Percentiles rank a stretch among this genome's conserved stretches.
phyloP scores from a whole-genome alignment of 2,113 vertebrate genomes.

The Cheirogaleus medius region DNA sequence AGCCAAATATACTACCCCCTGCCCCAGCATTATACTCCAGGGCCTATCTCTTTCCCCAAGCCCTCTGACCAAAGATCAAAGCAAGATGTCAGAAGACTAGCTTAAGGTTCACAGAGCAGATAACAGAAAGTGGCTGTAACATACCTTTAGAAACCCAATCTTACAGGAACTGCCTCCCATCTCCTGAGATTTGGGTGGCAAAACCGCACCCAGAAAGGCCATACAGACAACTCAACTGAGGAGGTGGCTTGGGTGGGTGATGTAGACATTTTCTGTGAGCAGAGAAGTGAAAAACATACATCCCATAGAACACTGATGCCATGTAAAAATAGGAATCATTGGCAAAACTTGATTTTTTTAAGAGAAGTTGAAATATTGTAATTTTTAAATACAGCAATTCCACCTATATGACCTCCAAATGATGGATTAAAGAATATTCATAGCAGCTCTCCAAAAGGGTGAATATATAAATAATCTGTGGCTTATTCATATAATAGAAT shows the following conservation, averaged over 20 bases:
- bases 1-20: background rate
- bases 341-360: background rate
- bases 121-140: background rate
- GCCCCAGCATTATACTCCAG: background rate
- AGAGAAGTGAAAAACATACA: background rate
- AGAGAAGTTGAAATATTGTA: background rate
- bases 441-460: background rate
- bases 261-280: background rate
- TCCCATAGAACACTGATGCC: background rate
- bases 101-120: background rate
- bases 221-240: background rate
- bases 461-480: background rate
- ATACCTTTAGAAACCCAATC: background rate
- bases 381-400: background rate
- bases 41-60: background rate
- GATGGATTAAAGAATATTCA: background rate
- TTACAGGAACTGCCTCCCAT: background rate
- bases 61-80: background rate
- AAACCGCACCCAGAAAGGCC: background rate
- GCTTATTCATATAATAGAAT: background rate
- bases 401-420: background rate
- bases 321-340: background rate
- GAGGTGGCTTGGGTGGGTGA: background rate
- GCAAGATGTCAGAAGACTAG: background rate
- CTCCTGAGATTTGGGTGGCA: background rate